Base-by-base conservation (phyloP, 2,113 vertebrate species). In the Colossoma macropomum region DNA sequence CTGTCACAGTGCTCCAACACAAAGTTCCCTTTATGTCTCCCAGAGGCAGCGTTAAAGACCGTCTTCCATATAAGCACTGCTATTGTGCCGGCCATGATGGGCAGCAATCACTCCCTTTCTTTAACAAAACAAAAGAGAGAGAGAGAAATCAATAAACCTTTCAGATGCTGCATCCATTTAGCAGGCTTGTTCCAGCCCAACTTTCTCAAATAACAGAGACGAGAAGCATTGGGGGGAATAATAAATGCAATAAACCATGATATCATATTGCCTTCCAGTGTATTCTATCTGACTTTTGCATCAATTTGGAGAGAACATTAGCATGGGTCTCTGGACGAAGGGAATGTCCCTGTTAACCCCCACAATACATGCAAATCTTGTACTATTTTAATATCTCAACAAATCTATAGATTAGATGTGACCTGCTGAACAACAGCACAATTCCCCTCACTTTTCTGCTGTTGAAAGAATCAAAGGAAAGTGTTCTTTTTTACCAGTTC, bases 141-240 rank as follows among this genome's bases (percentile, higher is more conserved):
- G 52, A 54, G 68, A 65, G 88, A 89, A 89, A 93, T 93, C 92
- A 84, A 86, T 90, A 92, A 89, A 81, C 48, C 85, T 87, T 87
- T 87, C 80, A 91, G 86, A 89, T 80, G 52, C 65, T 59, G 62
- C 85, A 80, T 85, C 77, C 77, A 88, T 90, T 89, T 91, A 87
- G 87, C 88, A 87, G 77, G 34, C 81, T 87, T 45, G 81, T 68
- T 87, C 73, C 82, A 72, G 68, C 81, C 84, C 48, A 77, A 87
- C 82, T 89, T 89, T 80, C 88, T 92, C 82, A 84, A 86, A 91
- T 90, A 79, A 89, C 86, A 89, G 73, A 41, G 84, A 73, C 59
- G 66, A 89, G 75, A 79, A 70, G 72, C 68, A 81, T 54, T 52
- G 71, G 38, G 45, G 69, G 27, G 25, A 25, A 54, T 62, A 50